Percentiles rank a stretch among this genome's conserved stretches.
phyloP scores from a whole-genome alignment of 2,888 invertebrate genomes.

The Ectemnius cavifrons region DNA sequence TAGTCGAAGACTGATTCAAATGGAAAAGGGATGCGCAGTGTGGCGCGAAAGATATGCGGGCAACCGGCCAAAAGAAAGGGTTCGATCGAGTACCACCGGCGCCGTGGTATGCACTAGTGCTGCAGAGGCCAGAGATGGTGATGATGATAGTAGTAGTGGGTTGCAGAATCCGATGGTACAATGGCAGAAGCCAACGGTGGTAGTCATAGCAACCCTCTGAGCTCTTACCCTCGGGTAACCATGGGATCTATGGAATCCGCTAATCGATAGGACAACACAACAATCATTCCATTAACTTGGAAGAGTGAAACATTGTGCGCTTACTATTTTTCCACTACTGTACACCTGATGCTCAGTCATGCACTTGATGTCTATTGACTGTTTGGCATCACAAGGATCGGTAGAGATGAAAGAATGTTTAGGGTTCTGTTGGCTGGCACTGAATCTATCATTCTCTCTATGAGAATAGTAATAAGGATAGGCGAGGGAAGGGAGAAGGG shows the following conservation, averaged over 20 bases:
- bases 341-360: too few species aligned
- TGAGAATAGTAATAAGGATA: too few species aligned
- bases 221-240: constrained; percentile 61
- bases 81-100: background rate
- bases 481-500: too few species aligned
- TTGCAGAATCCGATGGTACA: constrained; percentile 41
- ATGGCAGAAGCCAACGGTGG: constrained; percentile 59
- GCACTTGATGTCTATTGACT: too few species aligned
- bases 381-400: too few species aligned
- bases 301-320: background rate
- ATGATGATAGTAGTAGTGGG: background rate
- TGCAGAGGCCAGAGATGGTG: background rate
- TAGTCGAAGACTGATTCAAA: background rate
- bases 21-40: background rate
- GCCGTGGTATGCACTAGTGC: background rate
- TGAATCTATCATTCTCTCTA: too few species aligned
- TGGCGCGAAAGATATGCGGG: constrained; percentile 22
- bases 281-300: constrained; percentile 30
- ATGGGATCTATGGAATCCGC: constrained; percentile 65
- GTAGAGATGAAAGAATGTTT: too few species aligned
- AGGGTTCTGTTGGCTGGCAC: too few species aligned
- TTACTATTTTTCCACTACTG: too few species aligned
- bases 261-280: constrained; percentile 62
- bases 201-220: constrained; percentile 68
- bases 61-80: constrained; percentile 40